Evolutionary conservation across 1,140 invertebrate species (phyloP).

Genomic region (Plutomurus gul): DNA sequence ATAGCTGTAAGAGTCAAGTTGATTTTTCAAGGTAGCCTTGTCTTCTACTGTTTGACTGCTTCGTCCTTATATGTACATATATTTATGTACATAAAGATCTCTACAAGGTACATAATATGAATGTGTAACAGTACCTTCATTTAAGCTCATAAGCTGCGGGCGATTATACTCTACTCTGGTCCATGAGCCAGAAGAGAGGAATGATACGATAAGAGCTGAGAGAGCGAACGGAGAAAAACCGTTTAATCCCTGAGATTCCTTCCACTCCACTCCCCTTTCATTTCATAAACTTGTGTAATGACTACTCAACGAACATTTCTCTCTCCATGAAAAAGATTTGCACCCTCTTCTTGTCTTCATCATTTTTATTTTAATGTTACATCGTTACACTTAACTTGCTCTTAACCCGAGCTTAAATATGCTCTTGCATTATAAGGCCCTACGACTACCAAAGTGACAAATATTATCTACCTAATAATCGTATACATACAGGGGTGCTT

Average conservation of each 20-base stretch:
- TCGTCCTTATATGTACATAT: too few relatives aligned
- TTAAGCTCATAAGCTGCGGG: background rate
- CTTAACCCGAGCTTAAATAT: background rate
- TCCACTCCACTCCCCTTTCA: background rate
- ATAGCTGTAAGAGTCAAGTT: too few relatives aligned
- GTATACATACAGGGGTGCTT: too few relatives aligned
- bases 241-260: constrained; percentile 17
- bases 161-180: background rate
- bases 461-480: too few relatives aligned
- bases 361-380: constrained; percentile 1
- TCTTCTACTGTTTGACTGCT: too few relatives aligned
- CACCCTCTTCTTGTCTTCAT: constrained; percentile 28
- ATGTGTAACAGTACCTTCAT: background rate
- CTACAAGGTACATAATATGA: background rate
- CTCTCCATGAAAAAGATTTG: constrained; percentile 34
- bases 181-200: background rate
- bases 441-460: too few relatives aligned
- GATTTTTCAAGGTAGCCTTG: too few relatives aligned
- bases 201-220: constrained; percentile 3
- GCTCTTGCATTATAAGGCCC: background rate
- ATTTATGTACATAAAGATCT: too few relatives aligned
- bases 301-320: constrained; percentile 1
- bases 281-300: background rate
- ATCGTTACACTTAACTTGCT: background rate
- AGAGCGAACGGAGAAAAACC: background rate